A percentile compares a stretch with the other conserved stretches of the same genome.
Conservation (phyloP, 2,888 invertebrate genomes). For the Aspidapion aeneum region DNA sequence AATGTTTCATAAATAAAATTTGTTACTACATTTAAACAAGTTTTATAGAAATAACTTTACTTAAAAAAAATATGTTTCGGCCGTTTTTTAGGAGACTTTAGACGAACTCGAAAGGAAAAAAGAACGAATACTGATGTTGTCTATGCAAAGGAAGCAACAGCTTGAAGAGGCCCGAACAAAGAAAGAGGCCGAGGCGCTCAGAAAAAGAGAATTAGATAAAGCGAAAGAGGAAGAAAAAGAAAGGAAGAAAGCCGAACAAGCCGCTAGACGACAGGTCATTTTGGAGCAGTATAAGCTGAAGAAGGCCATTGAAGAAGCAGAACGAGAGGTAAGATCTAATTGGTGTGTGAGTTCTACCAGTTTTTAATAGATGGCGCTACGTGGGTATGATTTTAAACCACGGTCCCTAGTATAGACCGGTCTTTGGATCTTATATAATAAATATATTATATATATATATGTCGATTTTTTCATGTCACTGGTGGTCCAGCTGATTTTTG, state of each 20-base stretch:
- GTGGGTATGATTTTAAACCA: too few relatives aligned
- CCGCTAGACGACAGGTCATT: conserved; percentile 80
- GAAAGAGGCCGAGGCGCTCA: conserved; percentile 78
- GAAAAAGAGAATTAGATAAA: conserved; percentile 72
- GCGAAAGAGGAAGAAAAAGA: conserved; percentile 71
- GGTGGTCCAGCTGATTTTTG: too few relatives aligned
- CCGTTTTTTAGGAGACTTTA: conserved; percentile 64
- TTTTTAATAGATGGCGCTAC: too few relatives aligned
- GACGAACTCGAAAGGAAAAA: conserved; percentile 93
- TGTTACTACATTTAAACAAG: too few relatives aligned
- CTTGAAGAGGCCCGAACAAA: conserved; percentile 83
- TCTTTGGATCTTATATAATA: too few relatives aligned
- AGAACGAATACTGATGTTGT: conserved; percentile 85
- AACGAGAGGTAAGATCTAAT: conserved; percentile 64
- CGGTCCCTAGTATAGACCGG: too few relatives aligned
- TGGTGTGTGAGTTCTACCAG: too few relatives aligned
- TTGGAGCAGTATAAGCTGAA: conserved; percentile 91
- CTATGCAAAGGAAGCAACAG: conserved; percentile 85
- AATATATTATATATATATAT: too few relatives aligned
- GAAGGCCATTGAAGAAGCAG: conserved; percentile 90
- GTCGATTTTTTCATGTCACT: too few relatives aligned
- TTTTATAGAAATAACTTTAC: too few relatives aligned
- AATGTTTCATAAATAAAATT: too few relatives aligned
- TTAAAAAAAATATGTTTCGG: not conserved
- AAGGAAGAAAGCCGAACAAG: conserved; percentile 77